Evolutionary conservation across 2,888 invertebrate genomes (phyloP).

Genomic region (Drosophila formosana): DNA sequence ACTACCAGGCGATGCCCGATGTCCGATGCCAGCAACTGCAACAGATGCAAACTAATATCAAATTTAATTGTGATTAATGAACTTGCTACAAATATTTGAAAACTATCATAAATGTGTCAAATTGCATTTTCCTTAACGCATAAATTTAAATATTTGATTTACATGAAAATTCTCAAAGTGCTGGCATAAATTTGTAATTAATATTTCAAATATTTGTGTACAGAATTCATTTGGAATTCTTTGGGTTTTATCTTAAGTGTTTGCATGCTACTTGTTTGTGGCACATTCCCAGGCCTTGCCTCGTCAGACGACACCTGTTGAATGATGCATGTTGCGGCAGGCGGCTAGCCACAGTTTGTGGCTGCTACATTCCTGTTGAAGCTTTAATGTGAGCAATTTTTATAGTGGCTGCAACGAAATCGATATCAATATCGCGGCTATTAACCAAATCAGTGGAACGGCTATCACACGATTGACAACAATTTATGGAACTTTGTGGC

Average conservation of each 20-base stretch:
- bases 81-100: not conserved
- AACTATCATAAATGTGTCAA: conserved; percentile 27
- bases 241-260: conserved; percentile 22
- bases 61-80: not conserved
- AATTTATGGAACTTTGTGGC: conserved; percentile 78
- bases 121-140: not conserved
- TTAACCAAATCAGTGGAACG: conserved; percentile 78
- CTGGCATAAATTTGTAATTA: conserved; percentile 23
- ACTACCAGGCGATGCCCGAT: conserved; percentile 18
- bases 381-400: conserved; percentile 73
- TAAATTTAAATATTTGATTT: conserved; percentile 3
- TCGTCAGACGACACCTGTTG: conserved; percentile 23
- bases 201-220: conserved; percentile 18
- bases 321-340: conserved; percentile 30
- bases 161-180: not conserved
- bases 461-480: conserved; percentile 53
- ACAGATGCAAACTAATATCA: not conserved
- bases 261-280: conserved; percentile 19
- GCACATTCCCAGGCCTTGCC: conserved; percentile 21
- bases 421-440: conserved; percentile 72
- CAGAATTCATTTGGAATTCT: conserved; percentile 11
- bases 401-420: conserved; percentile 69
- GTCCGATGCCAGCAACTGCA: not conserved
- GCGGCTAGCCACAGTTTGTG: conserved; percentile 11
- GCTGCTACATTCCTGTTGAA: conserved; percentile 18